Evolutionary conservation across 2,888 invertebrate genomes (phyloP), one percentile per base, ranked within the genome.

Genomic region (Agrypnus murinus): DNA sequence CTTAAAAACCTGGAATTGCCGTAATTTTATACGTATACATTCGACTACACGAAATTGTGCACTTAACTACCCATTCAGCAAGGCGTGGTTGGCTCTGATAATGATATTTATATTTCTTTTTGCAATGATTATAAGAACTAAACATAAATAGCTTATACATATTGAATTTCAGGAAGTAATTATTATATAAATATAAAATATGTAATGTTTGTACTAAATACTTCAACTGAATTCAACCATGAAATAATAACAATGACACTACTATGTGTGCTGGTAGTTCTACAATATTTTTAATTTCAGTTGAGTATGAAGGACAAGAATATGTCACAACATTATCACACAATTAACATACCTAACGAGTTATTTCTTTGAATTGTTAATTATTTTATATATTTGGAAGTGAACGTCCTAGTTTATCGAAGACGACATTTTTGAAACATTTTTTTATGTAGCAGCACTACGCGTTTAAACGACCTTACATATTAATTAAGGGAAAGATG

Each of bases 401-500:
- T 50, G 31, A 50, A 31, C 31, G 50, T 14, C 50, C 50, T 50
- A 50, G 32, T 50, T 50, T 19, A 31, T 32, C 12, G n/a, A 12
- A 50, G 19, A 50, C 31, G n/a, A 32, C 19, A 12, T 50, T 50
- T 50, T 19, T 6, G 50, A 12, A 17, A 50, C 25, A 5, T 25
- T 2, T 50, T 50, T 48, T 9, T 48, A n/a, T 48, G 25, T 48
- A 25, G 25, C n/a, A n/a, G 25, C 5, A 25, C 25, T 25, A 25
- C 5, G 43, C 43, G 12, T 50, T 32, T 50, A n/a, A 50, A 50
- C 31, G 50, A 32, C 50, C 50, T 50, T 50, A 31, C 50, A 50
- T 50, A 50, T 32, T 50, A 50, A 50, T 50, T 50, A 50, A 31
- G 50, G 50, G 50, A 50, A 50, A 50, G 50, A 50, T 50, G 31